A percentile compares a stretch with the other conserved stretches of the same genome.
Conservation (phyloP, 2,797 vertebrate genomes). For the Lemur catta region DNA sequence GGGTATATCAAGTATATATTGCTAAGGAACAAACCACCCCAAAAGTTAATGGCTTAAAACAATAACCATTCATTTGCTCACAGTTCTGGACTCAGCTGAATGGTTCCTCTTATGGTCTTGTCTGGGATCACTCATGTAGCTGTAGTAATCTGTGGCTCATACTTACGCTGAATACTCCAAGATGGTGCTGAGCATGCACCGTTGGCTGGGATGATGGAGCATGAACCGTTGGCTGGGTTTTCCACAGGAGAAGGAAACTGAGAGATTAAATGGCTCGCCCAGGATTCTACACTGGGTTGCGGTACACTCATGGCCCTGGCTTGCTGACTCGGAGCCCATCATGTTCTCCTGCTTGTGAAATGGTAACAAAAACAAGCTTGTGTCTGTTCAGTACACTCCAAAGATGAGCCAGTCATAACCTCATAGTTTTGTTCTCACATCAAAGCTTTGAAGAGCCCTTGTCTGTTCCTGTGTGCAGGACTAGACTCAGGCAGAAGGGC, state of each 20-base stretch:
- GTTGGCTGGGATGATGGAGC: background rate
- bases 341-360: background rate
- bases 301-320: fast-evolving
- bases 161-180: background rate
- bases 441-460: background rate
- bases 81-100: background rate
- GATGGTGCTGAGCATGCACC: background rate
- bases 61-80: background rate
- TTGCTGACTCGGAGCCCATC: background rate
- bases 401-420: background rate
- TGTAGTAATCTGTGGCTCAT: background rate
- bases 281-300: background rate
- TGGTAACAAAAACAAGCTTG: background rate
- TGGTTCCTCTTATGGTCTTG: background rate
- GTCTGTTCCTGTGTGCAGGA: too few relatives aligned
- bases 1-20: background rate
- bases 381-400: background rate
- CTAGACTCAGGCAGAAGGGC: background rate
- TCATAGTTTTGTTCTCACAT: background rate
- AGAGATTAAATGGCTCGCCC: background rate
- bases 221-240: background rate
- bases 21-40: background rate
- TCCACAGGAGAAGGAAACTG: background rate
- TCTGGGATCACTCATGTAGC: background rate
- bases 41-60: background rate